Evolutionary conservation across 2,888 invertebrate species (phyloP).

Genomic region (Drosophila atripex): DNA sequence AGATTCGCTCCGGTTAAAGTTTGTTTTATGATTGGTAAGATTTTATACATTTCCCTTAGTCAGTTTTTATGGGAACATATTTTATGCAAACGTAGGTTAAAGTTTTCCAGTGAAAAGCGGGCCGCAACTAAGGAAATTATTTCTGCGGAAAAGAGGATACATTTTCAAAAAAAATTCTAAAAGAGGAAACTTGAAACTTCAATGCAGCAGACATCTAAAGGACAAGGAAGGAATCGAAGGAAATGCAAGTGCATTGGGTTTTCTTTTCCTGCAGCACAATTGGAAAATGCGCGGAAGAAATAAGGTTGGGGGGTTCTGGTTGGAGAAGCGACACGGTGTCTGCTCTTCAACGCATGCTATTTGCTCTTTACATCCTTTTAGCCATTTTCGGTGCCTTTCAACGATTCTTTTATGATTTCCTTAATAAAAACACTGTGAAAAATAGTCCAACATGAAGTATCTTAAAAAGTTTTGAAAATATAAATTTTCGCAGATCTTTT

Average conservation of each 20-base stretch:
- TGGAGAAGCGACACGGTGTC: slow-evolving; percentile 60
- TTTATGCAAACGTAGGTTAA: slow-evolving; percentile 68
- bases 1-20: slow-evolving; percentile 24
- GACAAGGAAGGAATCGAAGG: slow-evolving; percentile 10
- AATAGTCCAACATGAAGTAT: background rate
- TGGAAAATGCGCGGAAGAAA: slow-evolving; percentile 39
- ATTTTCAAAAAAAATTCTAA: slow-evolving; percentile 36
- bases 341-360: slow-evolving; percentile 41
- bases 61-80: slow-evolving; percentile 32
- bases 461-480: background rate
- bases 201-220: slow-evolving; percentile 34
- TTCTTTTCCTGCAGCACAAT: slow-evolving; percentile 31
- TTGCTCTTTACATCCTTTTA: slow-evolving; percentile 19
- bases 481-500: background rate
- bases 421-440: slow-evolving; percentile 26
- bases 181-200: slow-evolving; percentile 35
- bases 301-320: slow-evolving; percentile 7
- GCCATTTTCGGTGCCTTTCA: slow-evolving; percentile 27
- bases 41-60: background rate
- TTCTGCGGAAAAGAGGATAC: slow-evolving; percentile 50
- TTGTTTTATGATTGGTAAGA: slow-evolving; percentile 3
- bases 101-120: slow-evolving; percentile 17
- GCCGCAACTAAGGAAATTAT: slow-evolving; percentile 62
- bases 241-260: slow-evolving; percentile 45
- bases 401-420: slow-evolving; percentile 51